Base-by-base conservation (phyloP, 2,797 vertebrate species). In the Cyprinella venusta region DNA sequence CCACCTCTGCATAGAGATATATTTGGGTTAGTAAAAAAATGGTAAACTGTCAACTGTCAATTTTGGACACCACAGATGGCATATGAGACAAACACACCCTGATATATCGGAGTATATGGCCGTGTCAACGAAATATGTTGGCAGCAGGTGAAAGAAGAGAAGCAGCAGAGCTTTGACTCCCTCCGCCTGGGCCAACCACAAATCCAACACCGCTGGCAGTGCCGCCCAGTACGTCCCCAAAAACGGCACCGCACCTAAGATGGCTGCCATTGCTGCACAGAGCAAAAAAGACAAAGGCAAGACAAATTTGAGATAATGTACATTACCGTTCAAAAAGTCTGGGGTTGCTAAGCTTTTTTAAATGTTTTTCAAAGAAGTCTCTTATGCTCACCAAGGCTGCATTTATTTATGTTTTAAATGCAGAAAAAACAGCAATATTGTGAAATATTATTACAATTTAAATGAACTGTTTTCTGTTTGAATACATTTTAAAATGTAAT, bases 101-200 rank as follows among this genome's bases (percentile, higher is more conserved):
- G 98, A 99, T 92, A 99, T 99, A 90, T 99, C 98, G 0, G 97
- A 98, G 92, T 99, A 99, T 91, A 99, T 99, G 16, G 98, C 98
- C 19, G 98, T 99, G 86, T 99, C 98, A 63, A 99, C 98, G 83
- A 97, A 99, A 88, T 99, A 99, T 0, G 98, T 99, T 16, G 98
- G 98, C 85, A 99, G 94, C 83, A 99, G 95, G 87, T 99, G 98
- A 91, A 95, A 98, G 90, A 98, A 82, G 79, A 99, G 93, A 85
- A 99, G 96, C 83, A 99, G 91, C 88, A 97, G 59, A 12, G 98
- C 97, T 93, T 96, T 98, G 86, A 96, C 96, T 2, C 97, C 96
- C 89, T 96, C 93, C 8, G 97, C 97, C 91, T 99, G 98, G 2
- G 94, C 96, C 90, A 99, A 93, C 98, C 98, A 99, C 90, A 99